Conservation (phyloP, 2,113 vertebrate species). For the Fregetta grallaria region DNA sequence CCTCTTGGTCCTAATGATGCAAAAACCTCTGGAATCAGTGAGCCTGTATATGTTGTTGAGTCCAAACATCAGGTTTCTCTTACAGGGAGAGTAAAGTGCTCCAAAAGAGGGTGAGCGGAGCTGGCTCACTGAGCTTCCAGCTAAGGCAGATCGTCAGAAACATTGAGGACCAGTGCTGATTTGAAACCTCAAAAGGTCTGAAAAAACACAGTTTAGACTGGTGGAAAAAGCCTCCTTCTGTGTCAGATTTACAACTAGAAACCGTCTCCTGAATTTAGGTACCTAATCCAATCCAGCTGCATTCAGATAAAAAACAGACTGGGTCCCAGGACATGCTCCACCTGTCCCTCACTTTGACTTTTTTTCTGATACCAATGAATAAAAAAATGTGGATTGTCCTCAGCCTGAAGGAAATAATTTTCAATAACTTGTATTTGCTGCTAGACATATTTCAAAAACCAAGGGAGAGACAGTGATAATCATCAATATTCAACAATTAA, state of each 20-base stretch:
- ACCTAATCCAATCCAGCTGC: background rate
- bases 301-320: background rate
- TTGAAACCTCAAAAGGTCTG: background rate
- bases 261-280: background rate
- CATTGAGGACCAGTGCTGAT: background rate
- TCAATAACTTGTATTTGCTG: background rate
- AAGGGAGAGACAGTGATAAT: background rate
- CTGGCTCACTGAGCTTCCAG: background rate
- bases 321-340: background rate
- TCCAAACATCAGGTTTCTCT: background rate
- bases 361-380: background rate
- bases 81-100: background rate
- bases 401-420: background rate
- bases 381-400: background rate
- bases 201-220: background rate
- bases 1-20: background rate
- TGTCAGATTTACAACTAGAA: background rate
- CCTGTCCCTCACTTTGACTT: background rate
- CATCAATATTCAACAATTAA: background rate
- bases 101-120: background rate
- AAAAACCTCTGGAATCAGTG: background rate
- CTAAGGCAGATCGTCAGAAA: background rate
- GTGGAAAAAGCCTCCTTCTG: background rate
- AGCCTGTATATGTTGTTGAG: background rate
- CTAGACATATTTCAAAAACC: background rate